phyloP scores from a whole-genome alignment of 2,888 invertebrate species.

The Platycnemis pennipes region DNA sequence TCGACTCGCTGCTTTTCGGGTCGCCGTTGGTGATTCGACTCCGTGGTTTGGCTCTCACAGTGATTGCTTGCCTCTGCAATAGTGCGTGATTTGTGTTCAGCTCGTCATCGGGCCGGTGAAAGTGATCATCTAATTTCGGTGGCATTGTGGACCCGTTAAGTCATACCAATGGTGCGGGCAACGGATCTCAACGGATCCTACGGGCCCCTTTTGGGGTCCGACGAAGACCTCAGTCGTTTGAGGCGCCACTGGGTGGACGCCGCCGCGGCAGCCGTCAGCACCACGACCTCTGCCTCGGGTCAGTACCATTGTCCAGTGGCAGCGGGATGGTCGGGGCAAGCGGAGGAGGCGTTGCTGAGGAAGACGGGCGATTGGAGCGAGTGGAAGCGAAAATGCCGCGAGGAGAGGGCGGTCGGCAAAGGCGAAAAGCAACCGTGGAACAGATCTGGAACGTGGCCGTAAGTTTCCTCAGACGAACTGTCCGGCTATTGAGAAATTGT shows the following conservation, averaged over 20 bases:
- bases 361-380: constrained; percentile 50
- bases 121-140: background rate
- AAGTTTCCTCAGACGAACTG: background rate
- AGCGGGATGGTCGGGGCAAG: constrained; percentile 33
- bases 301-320: constrained; percentile 41
- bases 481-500: background rate
- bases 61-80: no score
- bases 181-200: constrained; percentile 35
- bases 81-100: background rate
- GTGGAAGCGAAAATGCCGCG: constrained; percentile 21
- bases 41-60: background rate
- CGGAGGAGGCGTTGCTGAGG: constrained; percentile 23
- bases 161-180: constrained; percentile 18
- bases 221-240: constrained; percentile 38
- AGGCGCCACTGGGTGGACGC: constrained; percentile 60
- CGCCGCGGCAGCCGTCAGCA: constrained; percentile 52
- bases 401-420: background rate
- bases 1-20: background rate
- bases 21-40: background rate
- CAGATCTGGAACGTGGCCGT: constrained; percentile 60
- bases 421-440: constrained; percentile 54
- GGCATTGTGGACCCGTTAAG: background rate
- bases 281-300: constrained; percentile 27
- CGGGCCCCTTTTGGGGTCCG: constrained; percentile 51
- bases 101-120: background rate